phyloP scores from a whole-genome alignment of 1,140 invertebrate genomes.

The Drosophila athabasca region DNA sequence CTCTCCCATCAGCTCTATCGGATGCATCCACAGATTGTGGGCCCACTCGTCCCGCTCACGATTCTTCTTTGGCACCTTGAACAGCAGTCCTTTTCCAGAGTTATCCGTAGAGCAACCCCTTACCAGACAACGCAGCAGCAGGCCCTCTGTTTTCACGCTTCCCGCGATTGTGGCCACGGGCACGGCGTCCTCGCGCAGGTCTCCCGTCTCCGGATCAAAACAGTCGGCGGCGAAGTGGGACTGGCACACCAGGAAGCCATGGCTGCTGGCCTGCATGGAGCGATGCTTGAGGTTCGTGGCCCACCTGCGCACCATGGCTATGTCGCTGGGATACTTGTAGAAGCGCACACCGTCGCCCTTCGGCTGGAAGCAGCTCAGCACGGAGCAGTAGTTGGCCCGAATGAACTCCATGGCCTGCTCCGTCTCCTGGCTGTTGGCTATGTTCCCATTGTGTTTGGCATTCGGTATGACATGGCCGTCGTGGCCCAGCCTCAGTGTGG shows the following conservation, averaged over 20 bases:
- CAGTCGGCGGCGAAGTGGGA: slow-evolving; percentile 58
- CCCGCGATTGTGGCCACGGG: slow-evolving; percentile 50
- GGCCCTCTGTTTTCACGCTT: slow-evolving; percentile 18
- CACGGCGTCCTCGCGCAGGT: slow-evolving; percentile 47
- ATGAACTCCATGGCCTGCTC: slow-evolving; percentile 56
- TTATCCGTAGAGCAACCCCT: slow-evolving; percentile 37
- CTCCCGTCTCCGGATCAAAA: slow-evolving; percentile 47
- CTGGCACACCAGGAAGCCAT: slow-evolving; percentile 67
- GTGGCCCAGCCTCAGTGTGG: slow-evolving; percentile 70
- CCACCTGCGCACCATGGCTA: slow-evolving; percentile 56
- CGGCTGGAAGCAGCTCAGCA: slow-evolving; percentile 62
- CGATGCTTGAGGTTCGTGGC: slow-evolving; percentile 69
- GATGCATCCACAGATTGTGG: slow-evolving; percentile 52
- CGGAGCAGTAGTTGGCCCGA: slow-evolving; percentile 65
- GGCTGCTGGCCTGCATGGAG: slow-evolving; percentile 68
- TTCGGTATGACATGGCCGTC: slow-evolving; percentile 58
- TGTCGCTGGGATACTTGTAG: slow-evolving; percentile 62
- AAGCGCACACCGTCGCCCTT: slow-evolving; percentile 40
- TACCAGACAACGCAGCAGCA: slow-evolving; percentile 46
- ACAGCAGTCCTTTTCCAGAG: slow-evolving; percentile 28
- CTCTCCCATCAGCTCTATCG: slow-evolving; percentile 11
- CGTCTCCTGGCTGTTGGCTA: slow-evolving; percentile 46
- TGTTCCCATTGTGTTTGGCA: slow-evolving; percentile 64
- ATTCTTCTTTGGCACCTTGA: slow-evolving; percentile 51
- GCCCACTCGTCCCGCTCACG: slow-evolving; percentile 52